Percentiles rank a stretch among this genome's conserved stretches.
phyloP scores from a whole-genome alignment of 1,140 invertebrate genomes.

The Anthonomus grandis region DNA sequence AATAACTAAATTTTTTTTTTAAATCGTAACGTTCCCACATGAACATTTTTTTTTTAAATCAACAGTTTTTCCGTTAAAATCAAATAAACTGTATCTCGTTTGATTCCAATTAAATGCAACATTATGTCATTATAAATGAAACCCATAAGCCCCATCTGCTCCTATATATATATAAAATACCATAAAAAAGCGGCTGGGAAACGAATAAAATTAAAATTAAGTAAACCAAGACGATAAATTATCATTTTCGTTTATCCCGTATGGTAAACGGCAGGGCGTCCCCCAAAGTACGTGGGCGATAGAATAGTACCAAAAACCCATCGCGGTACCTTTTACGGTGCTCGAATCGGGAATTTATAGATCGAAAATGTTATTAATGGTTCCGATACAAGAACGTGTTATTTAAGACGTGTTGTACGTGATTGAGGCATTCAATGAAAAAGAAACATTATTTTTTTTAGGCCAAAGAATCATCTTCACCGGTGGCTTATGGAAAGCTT shows the following conservation, averaged over 20 bases:
- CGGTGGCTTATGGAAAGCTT: constrained; percentile 2
- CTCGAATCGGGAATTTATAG: constrained; percentile 8
- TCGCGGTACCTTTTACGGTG: constrained; percentile 4
- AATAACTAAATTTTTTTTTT: too few relatives aligned
- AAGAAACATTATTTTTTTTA: neutral
- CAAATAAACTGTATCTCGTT: too few relatives aligned
- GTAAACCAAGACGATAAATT: constrained; percentile 10
- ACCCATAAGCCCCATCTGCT: too few relatives aligned
- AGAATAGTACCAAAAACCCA: neutral
- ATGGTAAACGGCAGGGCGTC: constrained; percentile 7
- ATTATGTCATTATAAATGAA: too few relatives aligned
- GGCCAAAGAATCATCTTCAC: neutral
- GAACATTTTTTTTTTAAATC: too few relatives aligned
- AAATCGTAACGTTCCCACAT: too few relatives aligned
- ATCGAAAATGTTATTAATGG: constrained; percentile 15
- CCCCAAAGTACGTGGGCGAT: constrained; percentile 5
- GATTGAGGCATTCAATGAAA: neutral
- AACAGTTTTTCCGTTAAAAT: too few relatives aligned
- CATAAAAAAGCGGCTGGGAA: too few relatives aligned
- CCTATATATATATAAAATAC: too few relatives aligned
- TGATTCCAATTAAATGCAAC: too few relatives aligned
- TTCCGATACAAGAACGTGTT: constrained; percentile 4
- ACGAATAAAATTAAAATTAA: constrained; percentile 17
- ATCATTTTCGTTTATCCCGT: too few relatives aligned
- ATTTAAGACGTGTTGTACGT: neutral